Evolutionary conservation across 2,888 invertebrate species (phyloP), one percentile per base, ranked within the genome.

Genomic region (Cephus runcator): DNA sequence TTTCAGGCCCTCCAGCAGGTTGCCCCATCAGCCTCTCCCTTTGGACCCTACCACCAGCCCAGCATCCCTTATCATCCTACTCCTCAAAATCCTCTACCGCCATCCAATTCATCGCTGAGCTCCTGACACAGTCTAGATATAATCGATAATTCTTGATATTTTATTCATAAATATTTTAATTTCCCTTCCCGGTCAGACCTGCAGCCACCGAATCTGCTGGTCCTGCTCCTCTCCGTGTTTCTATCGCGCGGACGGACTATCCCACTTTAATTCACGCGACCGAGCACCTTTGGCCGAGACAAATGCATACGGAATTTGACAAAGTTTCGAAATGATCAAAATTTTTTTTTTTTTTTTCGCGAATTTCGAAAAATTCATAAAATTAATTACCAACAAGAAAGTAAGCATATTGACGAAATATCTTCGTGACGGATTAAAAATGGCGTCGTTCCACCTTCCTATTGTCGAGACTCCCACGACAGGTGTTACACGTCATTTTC

Each of bases 151-250:
- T 76, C 85, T 83, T 77, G 81, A 87, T 83, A 80, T 81, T 81
- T 82, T 84, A 83, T 81, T 84, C 83, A 81, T 83, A 86, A 85
- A 86, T 84, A 85, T 84, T 85, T 85, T 82, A 83, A 85, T 84
- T 84, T 82, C 77, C 76, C 74, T 71, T 69, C 12, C 31, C 74
- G 69, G 12, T 71, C 12, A 15, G 23, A 30, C 56, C 15, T 1
- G 33, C 74, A 34, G n/a, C 34, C 35, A 11, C 35, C 35, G 69
- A 31, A 69, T 36, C 56, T 23, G 1, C 23, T 1, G 23, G 1
- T 15, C 56, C 6, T 6, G 4, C 40, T 6, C 3, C 0, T 15
- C 56, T 23, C 56, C 9, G 15, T 2, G 31, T 77, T 75, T n/a
- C 34, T 3, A n/a, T 56, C 31, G 15, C 15, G 34, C 73, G 31